Base-by-base conservation (phyloP, 2,797 vertebrate species). In the Alfaro cultratus region DNA sequence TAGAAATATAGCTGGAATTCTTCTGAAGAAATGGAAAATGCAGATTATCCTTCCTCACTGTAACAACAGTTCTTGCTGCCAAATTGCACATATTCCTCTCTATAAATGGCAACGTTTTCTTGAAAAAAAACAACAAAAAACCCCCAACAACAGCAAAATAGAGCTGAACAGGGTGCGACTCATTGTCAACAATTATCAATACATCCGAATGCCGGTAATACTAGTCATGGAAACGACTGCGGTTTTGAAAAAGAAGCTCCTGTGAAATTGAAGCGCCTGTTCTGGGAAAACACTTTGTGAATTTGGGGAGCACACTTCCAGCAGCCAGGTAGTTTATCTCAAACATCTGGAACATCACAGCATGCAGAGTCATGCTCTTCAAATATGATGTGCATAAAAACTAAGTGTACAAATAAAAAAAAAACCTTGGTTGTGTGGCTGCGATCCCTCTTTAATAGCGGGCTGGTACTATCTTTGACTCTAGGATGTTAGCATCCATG, bases 131-230 rank as follows among this genome's bases (percentile, higher is more conserved):
- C 10, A 45, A 47, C 5, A 7, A 49, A 21, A 6, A 45, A 16
- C 88, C 80, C 60, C 3, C 0, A 2, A 57, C 1, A 18, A 64
- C 5, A 64, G 39, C 62, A 68, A 80, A 76, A 9, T 80, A 85
- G 79, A 76, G 86, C 84, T 85, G 78, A 83, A 73, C 76, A 64
- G 77, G 86, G 84, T 87, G 84, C 79, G 79, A 90, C 91, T 95
- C 91, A 94, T 91, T 90, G 86, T 93, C 77, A 43, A 85, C 93
- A 87, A 92, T 85, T 92, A 93, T 94, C 91, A 92, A 89, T 90
- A 92, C 89, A 90, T 90, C 85, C 10, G 31, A 90, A 68, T 92
- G 79, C 80, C 79, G 86, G 78, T 79, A 82, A 83, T 74, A 85
- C 80, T 89, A 93, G 77, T 86, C 89, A 88, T 85, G 80, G 91